Percentiles rank a stretch among this genome's conserved stretches.
Evolutionary conservation across 1,140 invertebrate species (phyloP).

Genomic region (Homalodisca vitripennis): DNA sequence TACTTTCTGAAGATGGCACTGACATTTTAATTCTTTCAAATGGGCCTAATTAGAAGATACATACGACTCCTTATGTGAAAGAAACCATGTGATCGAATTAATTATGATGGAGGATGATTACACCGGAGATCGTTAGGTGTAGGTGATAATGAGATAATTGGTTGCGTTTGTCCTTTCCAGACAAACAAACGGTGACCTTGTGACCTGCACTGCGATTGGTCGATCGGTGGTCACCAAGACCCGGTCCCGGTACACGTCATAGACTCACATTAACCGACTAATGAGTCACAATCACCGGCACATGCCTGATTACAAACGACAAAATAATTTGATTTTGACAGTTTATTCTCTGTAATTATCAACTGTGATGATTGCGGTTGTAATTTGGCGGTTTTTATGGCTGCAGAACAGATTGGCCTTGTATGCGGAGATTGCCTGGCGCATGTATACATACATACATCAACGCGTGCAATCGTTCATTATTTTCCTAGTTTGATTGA

Average conservation of each 20-base stretch:
- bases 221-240: background rate
- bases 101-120: slow-evolving; percentile 37
- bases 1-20: slow-evolving; percentile 6
- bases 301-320: slow-evolving; percentile 27
- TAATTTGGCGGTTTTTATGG: background rate
- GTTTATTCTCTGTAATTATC: slow-evolving; percentile 19
- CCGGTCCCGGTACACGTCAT: background rate
- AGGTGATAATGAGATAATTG: slow-evolving; percentile 35
- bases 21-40: slow-evolving; percentile 4
- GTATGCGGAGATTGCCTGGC: background rate
- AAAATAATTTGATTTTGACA: slow-evolving; percentile 29
- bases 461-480: too few relatives aligned
- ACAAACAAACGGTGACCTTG: slow-evolving; percentile 26
- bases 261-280: background rate
- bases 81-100: slow-evolving; percentile 33
- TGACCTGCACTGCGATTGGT: slow-evolving; percentile 17
- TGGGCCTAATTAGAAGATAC: background rate
- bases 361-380: background rate
- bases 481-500: too few relatives aligned
- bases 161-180: slow-evolving; percentile 13
- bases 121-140: slow-evolving; percentile 29
- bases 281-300: background rate
- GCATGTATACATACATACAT: too few relatives aligned
- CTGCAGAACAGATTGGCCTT: background rate
- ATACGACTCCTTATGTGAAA: background rate